phyloP scores from a whole-genome alignment of 2,113 vertebrate species.

The Symphodus melops region DNA sequence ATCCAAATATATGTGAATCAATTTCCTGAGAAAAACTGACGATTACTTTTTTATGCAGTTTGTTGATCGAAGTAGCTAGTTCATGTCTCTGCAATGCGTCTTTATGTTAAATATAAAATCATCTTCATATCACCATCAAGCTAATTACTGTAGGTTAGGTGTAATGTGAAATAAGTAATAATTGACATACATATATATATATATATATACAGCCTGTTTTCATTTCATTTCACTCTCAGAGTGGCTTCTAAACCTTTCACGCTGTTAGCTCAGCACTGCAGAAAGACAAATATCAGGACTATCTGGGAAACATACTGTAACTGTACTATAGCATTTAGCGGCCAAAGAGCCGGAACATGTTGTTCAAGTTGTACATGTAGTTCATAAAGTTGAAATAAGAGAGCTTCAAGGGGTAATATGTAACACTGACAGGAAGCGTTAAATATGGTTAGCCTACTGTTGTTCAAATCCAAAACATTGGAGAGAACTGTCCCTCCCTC shows the following conservation, averaged over 20 bases:
- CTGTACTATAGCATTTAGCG: no score
- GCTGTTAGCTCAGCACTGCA: not conserved
- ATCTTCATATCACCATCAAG: not conserved
- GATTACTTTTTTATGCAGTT: not conserved
- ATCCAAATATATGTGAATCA: not conserved
- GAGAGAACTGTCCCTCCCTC: no score
- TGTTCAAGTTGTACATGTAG: no score
- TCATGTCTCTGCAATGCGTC: not conserved
- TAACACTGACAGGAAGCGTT: no score
- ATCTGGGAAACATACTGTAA: not conserved
- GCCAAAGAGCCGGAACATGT: no score
- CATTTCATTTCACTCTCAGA: not conserved
- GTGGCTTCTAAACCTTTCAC: not conserved
- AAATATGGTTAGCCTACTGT: no score
- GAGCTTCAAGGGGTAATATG: no score
- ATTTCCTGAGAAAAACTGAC: not conserved
- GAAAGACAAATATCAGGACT: not conserved
- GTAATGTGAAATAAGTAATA: no score
- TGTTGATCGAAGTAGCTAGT: not conserved
- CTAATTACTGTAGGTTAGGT: no score
- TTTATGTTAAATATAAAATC: not conserved
- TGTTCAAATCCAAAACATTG: no score
- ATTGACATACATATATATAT: no score
- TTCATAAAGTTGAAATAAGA: no score
- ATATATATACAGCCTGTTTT: not conserved